phyloP scores from a whole-genome alignment of 1,140 invertebrate genomes.

The Linepithema humile region DNA sequence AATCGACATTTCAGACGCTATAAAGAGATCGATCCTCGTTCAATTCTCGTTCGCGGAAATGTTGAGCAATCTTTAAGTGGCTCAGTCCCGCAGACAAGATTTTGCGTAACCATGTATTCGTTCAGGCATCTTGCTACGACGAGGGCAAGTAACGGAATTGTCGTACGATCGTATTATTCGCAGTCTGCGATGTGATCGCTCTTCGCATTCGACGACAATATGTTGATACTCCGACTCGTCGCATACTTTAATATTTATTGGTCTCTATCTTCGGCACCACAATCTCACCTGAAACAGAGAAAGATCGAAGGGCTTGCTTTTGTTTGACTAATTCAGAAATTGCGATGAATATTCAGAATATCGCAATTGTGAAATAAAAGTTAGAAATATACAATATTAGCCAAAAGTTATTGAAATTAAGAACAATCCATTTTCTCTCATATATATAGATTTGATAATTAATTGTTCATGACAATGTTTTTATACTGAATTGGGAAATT shows the following conservation, averaged over 20 bases:
- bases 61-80: neutral
- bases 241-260: constrained; percentile 46
- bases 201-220: constrained; percentile 8
- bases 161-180: constrained; percentile 23
- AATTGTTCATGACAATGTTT: neutral
- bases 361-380: neutral
- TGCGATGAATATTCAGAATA: neutral
- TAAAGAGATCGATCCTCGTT: constrained; percentile 12
- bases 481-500: neutral
- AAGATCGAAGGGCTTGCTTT: neutral
- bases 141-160: constrained; percentile 29
- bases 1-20: neutral
- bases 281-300: constrained; percentile 57
- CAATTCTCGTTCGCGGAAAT: neutral
- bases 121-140: neutral
- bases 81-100: neutral
- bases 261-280: neutral
- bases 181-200: neutral
- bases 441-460: too few relatives aligned
- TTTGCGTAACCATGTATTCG: constrained; percentile 1
- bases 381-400: neutral
- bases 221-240: constrained; percentile 37
- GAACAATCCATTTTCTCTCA: neutral
- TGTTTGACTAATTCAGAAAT: neutral
- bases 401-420: too few relatives aligned